Base-by-base conservation (phyloP, 2,888 invertebrate species). In the Leistus spinibarbis region DNA sequence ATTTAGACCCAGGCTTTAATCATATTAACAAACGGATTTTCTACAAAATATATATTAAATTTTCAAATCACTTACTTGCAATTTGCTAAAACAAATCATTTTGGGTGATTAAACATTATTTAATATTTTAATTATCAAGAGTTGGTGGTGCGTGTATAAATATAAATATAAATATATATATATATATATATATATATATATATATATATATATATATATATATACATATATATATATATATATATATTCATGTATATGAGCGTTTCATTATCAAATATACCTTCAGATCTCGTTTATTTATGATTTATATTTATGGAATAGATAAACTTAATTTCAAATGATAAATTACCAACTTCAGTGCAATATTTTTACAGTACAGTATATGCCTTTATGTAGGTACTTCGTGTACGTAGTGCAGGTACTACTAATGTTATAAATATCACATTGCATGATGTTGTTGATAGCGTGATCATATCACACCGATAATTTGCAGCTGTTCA, bases 401-500 rank as follows among this genome's bases (percentile, higher is more conserved):
- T 24, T 40, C 40, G 13, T 40, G 13, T 40, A 5, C 4, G 7
- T 40, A 7, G 40, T 40, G 40, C 13, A 40, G 7, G 40, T 1
- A 27, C 27, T 27, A 27, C 5, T 27, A 27, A 27, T 9, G 65
- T 65, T 40, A 66, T 66, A 66, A 66, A 66, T 53, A 53, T 54
- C 66, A 7, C 13, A 40, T 40, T 40, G 40, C 40, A 40, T 40
- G 40, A 40, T 40, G 40, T 40, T 40, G 40, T 40, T 57, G 60
- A 27, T 69, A 60, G 69, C 69, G 69, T 69, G 69, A 57, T 69
- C 57, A 60, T 60, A 60, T 53, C 54, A 66, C 40, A 57, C 60
- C 20, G 17, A 69, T 20, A 60, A 69, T 60, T 69, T 69, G 27
- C 27, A 69, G 69, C 57, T 57, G 56, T 56, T 40, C 40, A 40